These are phyloP conservation scores for Microctonus hyperodae DNA, from an alignment of 2,888 invertebrate species.

Conservation along the genomic window DNA sequence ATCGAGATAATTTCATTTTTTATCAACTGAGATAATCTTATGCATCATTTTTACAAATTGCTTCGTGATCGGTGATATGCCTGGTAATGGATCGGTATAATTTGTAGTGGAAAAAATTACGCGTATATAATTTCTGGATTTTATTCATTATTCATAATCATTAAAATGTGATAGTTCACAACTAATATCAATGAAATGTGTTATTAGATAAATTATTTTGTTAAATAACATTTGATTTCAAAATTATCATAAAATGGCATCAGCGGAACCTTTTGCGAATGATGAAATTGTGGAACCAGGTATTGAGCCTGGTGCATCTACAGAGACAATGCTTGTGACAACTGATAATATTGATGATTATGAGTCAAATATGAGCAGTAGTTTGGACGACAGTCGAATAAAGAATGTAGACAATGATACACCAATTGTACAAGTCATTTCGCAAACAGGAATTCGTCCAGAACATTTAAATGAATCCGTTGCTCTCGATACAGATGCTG, in stretches of 20 bases:
- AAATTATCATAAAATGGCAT: slow-evolving; percentile 44
- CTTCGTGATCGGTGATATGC: too few species aligned
- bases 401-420: slow-evolving; percentile 61
- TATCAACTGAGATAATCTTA: too few species aligned
- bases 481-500: slow-evolving; percentile 35
- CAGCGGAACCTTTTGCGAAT: slow-evolving; percentile 48
- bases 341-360: slow-evolving; percentile 77
- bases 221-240: not conserved
- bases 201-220: not conserved
- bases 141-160: too few species aligned
- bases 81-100: not conserved
- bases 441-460: slow-evolving; percentile 34
- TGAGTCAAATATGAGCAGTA: slow-evolving; percentile 71
- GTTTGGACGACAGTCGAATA: slow-evolving; percentile 68
- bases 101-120: too few species aligned
- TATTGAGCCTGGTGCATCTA: slow-evolving; percentile 69
- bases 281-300: slow-evolving; percentile 56
- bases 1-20: too few species aligned
- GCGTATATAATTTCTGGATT: too few species aligned
- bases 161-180: too few species aligned
- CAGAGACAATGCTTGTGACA: slow-evolving; percentile 75
- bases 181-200: not conserved
- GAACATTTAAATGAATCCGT: slow-evolving; percentile 22
- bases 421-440: slow-evolving; percentile 5
- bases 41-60: too few species aligned